Evolutionary conservation across 2,888 invertebrate genomes (phyloP).

Genomic region (Eudasyphora cyanicolor): DNA sequence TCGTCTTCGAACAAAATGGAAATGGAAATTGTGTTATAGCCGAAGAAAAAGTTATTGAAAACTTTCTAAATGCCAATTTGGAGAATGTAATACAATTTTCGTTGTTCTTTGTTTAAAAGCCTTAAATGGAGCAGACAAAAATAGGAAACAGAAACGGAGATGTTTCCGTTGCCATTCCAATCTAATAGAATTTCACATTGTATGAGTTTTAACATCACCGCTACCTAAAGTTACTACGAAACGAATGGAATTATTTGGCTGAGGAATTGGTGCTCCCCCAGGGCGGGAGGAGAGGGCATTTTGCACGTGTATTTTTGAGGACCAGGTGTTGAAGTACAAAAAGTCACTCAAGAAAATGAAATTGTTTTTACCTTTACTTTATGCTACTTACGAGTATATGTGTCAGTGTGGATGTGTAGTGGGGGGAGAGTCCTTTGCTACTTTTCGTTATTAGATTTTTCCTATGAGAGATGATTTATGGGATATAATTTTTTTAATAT

Average conservation of each 20-base stretch:
- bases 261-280: not conserved
- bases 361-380: conserved; percentile 1
- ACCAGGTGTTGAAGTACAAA: conserved; percentile 25
- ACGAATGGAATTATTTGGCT: not conserved
- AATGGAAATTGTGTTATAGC: conserved; percentile 13
- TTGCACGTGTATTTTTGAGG: not conserved
- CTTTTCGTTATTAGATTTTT: not conserved
- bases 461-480: not conserved
- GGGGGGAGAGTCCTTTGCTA: not conserved
- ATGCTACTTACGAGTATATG: too few relatives aligned
- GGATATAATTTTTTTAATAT: conserved; percentile 13
- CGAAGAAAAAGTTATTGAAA: not conserved
- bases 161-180: conserved; percentile 13
- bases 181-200: conserved; percentile 9
- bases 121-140: conserved; percentile 16
- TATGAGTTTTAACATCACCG: not conserved
- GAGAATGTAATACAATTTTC: conserved; percentile 18
- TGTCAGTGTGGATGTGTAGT: not conserved
- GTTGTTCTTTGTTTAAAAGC: not conserved
- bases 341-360: conserved; percentile 37
- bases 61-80: conserved; percentile 30
- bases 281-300: not conserved
- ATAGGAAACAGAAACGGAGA: conserved; percentile 24
- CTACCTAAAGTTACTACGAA: not conserved
- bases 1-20: too few relatives aligned